These are phyloP conservation scores for Acromyrmex charruanus DNA, from an alignment of 1,140 invertebrate species.

Conservation along the genomic window DNA sequence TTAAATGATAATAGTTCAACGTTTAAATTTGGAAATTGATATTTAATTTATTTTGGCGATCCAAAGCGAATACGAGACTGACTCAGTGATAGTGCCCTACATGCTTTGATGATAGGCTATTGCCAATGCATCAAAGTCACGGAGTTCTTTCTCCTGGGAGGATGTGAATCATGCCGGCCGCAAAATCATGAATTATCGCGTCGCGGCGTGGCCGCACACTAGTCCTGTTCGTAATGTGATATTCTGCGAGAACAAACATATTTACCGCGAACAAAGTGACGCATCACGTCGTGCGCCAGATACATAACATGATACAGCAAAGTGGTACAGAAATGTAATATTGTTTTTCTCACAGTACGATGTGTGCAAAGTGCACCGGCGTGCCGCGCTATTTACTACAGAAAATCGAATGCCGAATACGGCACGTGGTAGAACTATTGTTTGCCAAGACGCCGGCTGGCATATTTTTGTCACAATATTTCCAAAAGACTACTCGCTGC, in stretches of 20 bases:
- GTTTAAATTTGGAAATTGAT: neutral
- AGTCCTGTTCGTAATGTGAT: constrained; percentile 23
- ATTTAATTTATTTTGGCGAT: neutral
- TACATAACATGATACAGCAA: constrained; percentile 1
- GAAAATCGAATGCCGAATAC: constrained; percentile 23
- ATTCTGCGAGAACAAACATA: constrained; percentile 43
- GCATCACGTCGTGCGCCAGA: neutral
- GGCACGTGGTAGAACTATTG: constrained; percentile 6
- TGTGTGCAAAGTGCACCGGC: constrained; percentile 25
- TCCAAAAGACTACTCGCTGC: neutral
- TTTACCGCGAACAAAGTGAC: constrained; percentile 32
- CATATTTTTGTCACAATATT: neutral
- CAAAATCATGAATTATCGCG: constrained; percentile 48
- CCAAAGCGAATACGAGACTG: neutral
- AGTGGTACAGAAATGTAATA: constrained; percentile 26
- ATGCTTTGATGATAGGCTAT: neutral
- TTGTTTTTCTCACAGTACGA: constrained; percentile 42
- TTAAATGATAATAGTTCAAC: neutral
- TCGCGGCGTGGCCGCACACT: neutral
- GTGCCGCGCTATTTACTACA: constrained; percentile 20
- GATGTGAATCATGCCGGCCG: constrained; percentile 48
- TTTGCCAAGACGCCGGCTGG: constrained; percentile 1
- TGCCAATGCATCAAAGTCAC: constrained; percentile 34
- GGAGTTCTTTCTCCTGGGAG: constrained; percentile 18
- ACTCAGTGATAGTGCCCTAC: neutral